Percentiles rank a stretch among this genome's conserved stretches.
Conservation (phyloP, 2,888 invertebrate species). For the Drosophila nr. perissopoda region DNA sequence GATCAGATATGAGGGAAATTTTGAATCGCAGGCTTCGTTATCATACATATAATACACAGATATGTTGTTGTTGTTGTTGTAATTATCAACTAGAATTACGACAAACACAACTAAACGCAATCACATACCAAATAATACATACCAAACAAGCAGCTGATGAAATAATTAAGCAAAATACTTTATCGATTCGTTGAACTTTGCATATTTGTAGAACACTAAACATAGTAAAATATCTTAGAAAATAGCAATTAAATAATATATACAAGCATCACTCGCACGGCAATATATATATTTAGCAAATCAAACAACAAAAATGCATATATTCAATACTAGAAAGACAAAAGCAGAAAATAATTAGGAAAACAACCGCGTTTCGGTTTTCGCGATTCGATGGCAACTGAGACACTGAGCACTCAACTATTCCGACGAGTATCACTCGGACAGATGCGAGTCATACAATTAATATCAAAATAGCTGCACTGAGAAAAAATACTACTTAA, state of each 20-base stretch:
- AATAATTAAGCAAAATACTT: conserved; percentile 13
- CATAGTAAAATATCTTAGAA: not conserved
- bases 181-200: conserved; percentile 15
- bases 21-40: conserved; percentile 24
- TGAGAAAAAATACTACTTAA: too few relatives aligned
- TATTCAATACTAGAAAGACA: too few relatives aligned
- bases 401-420: too few relatives aligned
- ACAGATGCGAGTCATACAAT: too few relatives aligned
- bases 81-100: conserved; percentile 23
- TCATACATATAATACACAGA: conserved; percentile 4
- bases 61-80: not conserved
- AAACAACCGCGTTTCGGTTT: too few relatives aligned
- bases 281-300: not conserved
- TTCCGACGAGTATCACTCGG: too few relatives aligned
- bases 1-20: conserved; percentile 18
- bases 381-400: too few relatives aligned
- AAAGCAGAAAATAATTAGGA: too few relatives aligned
- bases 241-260: not conserved
- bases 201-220: not conserved
- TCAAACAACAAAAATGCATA: too few relatives aligned
- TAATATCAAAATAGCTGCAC: too few relatives aligned
- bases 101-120: conserved; percentile 9
- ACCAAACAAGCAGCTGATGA: conserved; percentile 29
- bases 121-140: conserved; percentile 17
- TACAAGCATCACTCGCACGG: not conserved